These are phyloP conservation scores for Metellina segmentata DNA, from an alignment of 2,888 invertebrate genomes.

Conservation along the genomic window DNA sequence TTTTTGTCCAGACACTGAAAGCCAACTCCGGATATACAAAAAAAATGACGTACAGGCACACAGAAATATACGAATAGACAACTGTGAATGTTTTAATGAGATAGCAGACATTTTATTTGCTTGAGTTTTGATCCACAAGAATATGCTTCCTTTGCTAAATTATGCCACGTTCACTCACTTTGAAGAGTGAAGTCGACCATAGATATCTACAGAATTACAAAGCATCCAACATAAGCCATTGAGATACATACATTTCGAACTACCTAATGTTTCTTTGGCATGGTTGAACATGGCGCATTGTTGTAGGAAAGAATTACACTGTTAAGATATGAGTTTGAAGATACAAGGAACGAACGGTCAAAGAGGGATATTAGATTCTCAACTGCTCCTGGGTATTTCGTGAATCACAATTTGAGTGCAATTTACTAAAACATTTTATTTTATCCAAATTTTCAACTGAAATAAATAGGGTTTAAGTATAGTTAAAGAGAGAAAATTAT, in stretches of 20 bases:
- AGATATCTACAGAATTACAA: constrained; percentile 13
- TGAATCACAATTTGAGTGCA: too few relatives aligned
- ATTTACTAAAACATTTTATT: too few relatives aligned
- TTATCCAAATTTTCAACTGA: too few relatives aligned
- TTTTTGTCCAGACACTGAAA: too few relatives aligned
- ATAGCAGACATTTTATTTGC: constrained; percentile 43
- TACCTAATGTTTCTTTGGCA: neutral
- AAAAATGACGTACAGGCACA: constrained; percentile 6
- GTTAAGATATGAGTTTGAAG: constrained; percentile 16
- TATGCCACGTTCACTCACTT: constrained; percentile 67
- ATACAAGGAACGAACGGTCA: constrained; percentile 5
- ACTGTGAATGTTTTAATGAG: neutral
- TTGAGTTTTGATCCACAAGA: constrained; percentile 50
- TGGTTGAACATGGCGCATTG: neutral
- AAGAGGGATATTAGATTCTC: neutral
- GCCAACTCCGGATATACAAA: neutral
- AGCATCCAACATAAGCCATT: constrained; percentile 5
- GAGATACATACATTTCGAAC: neutral
- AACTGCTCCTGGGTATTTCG: neutral
- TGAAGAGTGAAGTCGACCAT: constrained; percentile 51
- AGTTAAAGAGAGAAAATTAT: too few relatives aligned
- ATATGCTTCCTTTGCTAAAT: constrained; percentile 67
- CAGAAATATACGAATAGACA: neutral
- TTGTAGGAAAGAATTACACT: constrained; percentile 3
- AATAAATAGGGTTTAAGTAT: too few relatives aligned